Conservation (phyloP, 2,888 invertebrate species). For the Gandaritis pyraliata region DNA sequence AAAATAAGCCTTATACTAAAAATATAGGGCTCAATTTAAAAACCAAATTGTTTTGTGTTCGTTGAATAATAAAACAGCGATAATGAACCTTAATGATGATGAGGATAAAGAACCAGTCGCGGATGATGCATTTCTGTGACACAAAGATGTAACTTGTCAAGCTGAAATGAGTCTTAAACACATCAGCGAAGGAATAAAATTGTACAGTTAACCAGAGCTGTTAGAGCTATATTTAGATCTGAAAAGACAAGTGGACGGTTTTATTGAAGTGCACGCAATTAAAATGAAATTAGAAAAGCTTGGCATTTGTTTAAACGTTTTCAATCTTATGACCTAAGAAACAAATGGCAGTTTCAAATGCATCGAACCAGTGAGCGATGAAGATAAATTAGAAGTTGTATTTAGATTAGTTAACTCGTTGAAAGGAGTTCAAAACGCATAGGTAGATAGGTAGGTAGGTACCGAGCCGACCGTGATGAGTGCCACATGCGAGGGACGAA, state of each 20-base stretch:
- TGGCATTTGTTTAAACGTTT: slow-evolving; percentile 12
- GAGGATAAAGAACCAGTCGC: slow-evolving; percentile 36
- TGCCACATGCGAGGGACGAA: slow-evolving; percentile 38
- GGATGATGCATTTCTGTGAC: slow-evolving; percentile 10
- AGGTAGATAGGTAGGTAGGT: neutral
- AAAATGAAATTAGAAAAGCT: slow-evolving; percentile 52
- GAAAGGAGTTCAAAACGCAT: slow-evolving; percentile 31
- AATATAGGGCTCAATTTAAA: neutral
- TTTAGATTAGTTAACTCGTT: slow-evolving; percentile 33
- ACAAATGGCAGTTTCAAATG: slow-evolving; percentile 30
- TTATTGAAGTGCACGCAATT: slow-evolving; percentile 57
- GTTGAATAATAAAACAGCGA: slow-evolving; percentile 26
- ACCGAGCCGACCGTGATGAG: slow-evolving; percentile 28
- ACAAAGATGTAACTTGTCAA: slow-evolving; percentile 1
- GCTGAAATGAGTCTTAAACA: slow-evolving; percentile 19
- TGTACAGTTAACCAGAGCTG: neutral
- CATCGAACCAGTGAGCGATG: slow-evolving; percentile 11
- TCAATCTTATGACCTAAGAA: neutral
- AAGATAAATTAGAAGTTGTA: slow-evolving; percentile 42
- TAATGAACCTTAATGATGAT: slow-evolving; percentile 34
- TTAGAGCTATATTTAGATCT: slow-evolving; percentile 37
- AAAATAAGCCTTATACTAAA: slow-evolving; percentile 19
- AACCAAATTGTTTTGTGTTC: neutral
- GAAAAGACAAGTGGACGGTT: slow-evolving; percentile 54
- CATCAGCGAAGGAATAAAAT: slow-evolving; percentile 4